Conservation (phyloP, 2,797 vertebrate genomes). For the Adelosebastes latens region DNA sequence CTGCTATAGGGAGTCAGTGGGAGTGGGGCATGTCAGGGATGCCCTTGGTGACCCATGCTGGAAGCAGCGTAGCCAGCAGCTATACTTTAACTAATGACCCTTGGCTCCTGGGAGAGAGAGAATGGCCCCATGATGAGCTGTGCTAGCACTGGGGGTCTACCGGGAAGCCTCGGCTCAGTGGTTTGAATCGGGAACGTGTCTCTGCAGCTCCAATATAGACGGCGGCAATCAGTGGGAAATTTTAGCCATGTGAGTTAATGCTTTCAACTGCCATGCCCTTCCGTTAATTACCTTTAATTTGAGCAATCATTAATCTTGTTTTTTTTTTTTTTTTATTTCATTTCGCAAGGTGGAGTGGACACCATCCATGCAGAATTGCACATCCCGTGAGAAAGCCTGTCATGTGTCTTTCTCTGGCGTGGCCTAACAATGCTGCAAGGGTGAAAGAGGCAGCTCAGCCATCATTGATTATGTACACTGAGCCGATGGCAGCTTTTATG, state of each 20-base stretch:
- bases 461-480: slow-evolving; percentile 25
- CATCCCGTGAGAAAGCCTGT: slow-evolving; percentile 33
- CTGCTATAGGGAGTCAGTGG: not conserved
- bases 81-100: slow-evolving; percentile 50
- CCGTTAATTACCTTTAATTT: slow-evolving; percentile 65
- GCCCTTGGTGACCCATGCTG: not conserved
- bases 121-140: not conserved
- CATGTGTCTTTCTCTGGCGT: slow-evolving; percentile 15
- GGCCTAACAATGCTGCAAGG: slow-evolving; percentile 27
- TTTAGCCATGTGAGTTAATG: slow-evolving; percentile 39
- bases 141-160: not conserved
- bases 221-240: slow-evolving; percentile 19
- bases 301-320: slow-evolving; percentile 60
- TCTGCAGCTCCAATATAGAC: slow-evolving; percentile 1
- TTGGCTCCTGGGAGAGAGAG: slow-evolving; percentile 7
- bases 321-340: not conserved
- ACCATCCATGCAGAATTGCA: slow-evolving; percentile 32
- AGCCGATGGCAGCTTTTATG: slow-evolving; percentile 33
- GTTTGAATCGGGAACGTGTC: slow-evolving; percentile 25
- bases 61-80: slow-evolving; percentile 9
- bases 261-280: slow-evolving; percentile 21
- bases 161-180: slow-evolving; percentile 31
- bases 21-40: not conserved
- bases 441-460: not conserved
- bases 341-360: slow-evolving; percentile 32